Conservation (phyloP, 1,140 invertebrate species). For the Manduca sexta region DNA sequence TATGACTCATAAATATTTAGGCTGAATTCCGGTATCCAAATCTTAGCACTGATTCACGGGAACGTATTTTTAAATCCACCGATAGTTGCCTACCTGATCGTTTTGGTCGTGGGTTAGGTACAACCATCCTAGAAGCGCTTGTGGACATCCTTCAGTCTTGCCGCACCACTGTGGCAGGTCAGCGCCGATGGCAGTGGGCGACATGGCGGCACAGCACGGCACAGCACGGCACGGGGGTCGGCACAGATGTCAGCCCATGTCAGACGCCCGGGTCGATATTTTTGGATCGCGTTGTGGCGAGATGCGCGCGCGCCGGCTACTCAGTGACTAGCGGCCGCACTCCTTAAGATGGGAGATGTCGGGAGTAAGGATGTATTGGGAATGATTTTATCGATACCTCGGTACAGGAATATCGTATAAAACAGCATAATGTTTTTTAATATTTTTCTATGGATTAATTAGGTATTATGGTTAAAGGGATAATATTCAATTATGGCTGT, state of each 20-base stretch:
- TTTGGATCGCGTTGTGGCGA: slow-evolving; percentile 49
- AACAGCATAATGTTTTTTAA: too few species aligned
- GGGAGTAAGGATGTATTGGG: slow-evolving; percentile 34
- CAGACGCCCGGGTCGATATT: slow-evolving; percentile 44
- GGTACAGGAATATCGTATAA: too few species aligned
- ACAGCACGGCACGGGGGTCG: slow-evolving; percentile 10
- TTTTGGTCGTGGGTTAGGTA: slow-evolving; percentile 58
- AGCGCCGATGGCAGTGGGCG: slow-evolving; percentile 52
- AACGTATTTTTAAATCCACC: too few species aligned
- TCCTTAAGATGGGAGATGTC: slow-evolving; percentile 63
- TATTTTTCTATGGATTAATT: too few species aligned
- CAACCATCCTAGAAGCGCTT: slow-evolving; percentile 57
- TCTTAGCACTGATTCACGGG: too few species aligned
- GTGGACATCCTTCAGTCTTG: slow-evolving; percentile 46
- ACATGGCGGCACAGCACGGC: slow-evolving; percentile 38
- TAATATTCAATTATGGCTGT: too few species aligned
- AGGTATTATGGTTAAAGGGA: too few species aligned
- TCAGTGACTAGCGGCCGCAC: slow-evolving; percentile 49
- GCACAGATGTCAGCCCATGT: slow-evolving; percentile 27
- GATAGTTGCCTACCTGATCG: slow-evolving; percentile 47
- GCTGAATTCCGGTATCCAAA: too few species aligned
- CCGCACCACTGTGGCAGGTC: slow-evolving; percentile 61
- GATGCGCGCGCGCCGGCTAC: slow-evolving; percentile 57
- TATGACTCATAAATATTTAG: too few species aligned
- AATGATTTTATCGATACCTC: slow-evolving; percentile 1